Percentiles rank a stretch among this genome's conserved stretches.
These are phyloP conservation scores for Ageneiosus marmoratus DNA, from an alignment of 2,113 vertebrate species.

Conservation along the genomic window DNA sequence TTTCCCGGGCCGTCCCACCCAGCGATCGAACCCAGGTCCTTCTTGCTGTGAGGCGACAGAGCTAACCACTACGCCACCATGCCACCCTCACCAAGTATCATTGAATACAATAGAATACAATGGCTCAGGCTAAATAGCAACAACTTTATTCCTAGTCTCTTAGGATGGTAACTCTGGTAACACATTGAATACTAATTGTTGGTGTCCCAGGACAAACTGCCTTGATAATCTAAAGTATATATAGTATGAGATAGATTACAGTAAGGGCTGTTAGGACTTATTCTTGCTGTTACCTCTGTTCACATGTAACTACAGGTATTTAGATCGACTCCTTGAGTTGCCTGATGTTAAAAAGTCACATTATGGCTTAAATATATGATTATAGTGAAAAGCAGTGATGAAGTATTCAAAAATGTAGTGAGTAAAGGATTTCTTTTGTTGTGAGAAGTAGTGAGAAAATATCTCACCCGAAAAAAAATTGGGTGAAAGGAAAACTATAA, in stretches of 20 bases:
- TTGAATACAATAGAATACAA: too few species aligned
- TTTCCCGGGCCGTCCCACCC: too few species aligned
- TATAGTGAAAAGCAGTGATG: not conserved
- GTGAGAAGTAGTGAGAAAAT: not conserved
- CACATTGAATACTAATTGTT: not conserved
- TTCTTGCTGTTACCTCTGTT: not conserved
- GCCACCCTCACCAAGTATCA: too few species aligned
- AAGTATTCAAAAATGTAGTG: not conserved
- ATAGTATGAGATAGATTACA: not conserved
- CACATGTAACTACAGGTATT: not conserved
- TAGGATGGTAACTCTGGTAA: not conserved
- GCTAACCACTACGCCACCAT: too few species aligned
- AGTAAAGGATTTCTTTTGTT: not conserved
- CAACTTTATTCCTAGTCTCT: not conserved
- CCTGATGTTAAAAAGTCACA: not conserved
- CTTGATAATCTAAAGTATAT: not conserved
- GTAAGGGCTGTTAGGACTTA: not conserved
- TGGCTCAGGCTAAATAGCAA: not conserved
- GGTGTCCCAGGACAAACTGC: not conserved
- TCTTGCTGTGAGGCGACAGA: too few species aligned
- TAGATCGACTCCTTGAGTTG: not conserved
- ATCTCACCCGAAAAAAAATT: not conserved
- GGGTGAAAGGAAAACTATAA: not conserved
- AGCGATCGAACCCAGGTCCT: too few species aligned
- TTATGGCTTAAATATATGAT: not conserved